Evolutionary conservation across 2,888 invertebrate species (phyloP), one percentile per base, ranked within the genome.

Genomic region (Drosophila fulvimacula): DNA sequence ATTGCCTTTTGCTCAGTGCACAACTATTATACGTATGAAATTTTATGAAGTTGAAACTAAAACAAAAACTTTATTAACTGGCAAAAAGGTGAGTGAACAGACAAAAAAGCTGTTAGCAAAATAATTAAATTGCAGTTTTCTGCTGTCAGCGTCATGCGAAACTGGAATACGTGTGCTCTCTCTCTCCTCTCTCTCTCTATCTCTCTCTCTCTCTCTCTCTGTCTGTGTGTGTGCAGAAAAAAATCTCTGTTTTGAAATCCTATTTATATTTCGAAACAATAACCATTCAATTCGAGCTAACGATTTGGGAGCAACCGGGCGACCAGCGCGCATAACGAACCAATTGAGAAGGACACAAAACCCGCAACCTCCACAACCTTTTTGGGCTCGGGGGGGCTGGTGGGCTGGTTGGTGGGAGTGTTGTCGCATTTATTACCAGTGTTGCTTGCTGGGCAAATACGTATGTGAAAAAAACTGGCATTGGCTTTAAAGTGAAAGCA

Each of bases 261-360:
- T 88, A 86, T 86, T 86, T 86, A 86, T 86, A 86, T 88, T 84
- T 84, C 80, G 88, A 86, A 86, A 88, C 85, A 86, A 86, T 86
- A 86, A 86, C 85, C 85, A 86, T 86, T 86, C 85, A 86, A 86
- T 88, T 86, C 88, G 66, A 86, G 80, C 88, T 86, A 86, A 86
- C 85, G 88, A 86, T 83, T 88, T 66, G 73, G 74, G 51, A 51
- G 36, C 51, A 73, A 52, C 66, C 58, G 11, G 61, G 60, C 48
- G 17, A 36, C 51, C 34, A 51, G 58, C 79, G 58, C 79, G 75
- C 81, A 81, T 88, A 88, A 85, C 85, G 88, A 88, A 83, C 86
- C 80, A 88, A 82, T 83, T 86, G 84, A 85, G 79, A 82, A 64
- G 77, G 79, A 81, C 77, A 72, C 51, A 51, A 34, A 30, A 17